These are phyloP conservation scores for Sceliomorpha sp. DNA, from an alignment of 2,888 invertebrate genomes.

Conservation along the genomic window DNA sequence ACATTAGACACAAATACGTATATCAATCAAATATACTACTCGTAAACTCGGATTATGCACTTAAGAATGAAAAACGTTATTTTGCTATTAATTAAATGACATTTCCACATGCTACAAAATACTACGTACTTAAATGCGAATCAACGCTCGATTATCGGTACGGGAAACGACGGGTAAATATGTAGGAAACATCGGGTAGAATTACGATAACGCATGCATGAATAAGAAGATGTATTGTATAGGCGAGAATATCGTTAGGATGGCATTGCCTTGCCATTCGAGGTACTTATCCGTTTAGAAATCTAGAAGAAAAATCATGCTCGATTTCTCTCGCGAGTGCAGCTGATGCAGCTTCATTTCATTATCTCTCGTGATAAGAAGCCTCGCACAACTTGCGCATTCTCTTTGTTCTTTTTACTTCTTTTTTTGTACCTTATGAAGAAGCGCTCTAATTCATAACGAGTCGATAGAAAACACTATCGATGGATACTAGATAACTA, in stretches of 20 bases:
- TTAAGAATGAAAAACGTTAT: background rate
- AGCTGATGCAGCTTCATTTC: slow-evolving; percentile 48
- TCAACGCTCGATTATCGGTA: slow-evolving; percentile 34
- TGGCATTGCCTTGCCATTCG: slow-evolving; percentile 55
- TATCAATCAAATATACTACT: slow-evolving; percentile 26
- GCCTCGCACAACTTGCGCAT: slow-evolving; percentile 27
- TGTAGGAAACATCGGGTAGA: slow-evolving; percentile 49
- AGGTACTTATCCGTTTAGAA: slow-evolving; percentile 58
- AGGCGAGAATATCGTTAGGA: slow-evolving; percentile 54
- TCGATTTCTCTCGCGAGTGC: slow-evolving; percentile 51
- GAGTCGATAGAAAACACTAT: slow-evolving; percentile 17
- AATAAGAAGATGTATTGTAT: slow-evolving; percentile 54
- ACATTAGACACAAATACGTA: slow-evolving; percentile 16
- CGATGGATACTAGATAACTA: too few species aligned
- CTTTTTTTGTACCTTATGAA: background rate
- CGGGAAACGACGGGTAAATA: slow-evolving; percentile 39
- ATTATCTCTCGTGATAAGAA: slow-evolving; percentile 50
- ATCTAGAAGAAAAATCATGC: slow-evolving; percentile 52
- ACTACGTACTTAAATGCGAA: too few species aligned
- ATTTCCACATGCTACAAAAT: too few species aligned
- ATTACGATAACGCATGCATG: slow-evolving; percentile 48
- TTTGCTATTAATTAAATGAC: slow-evolving; percentile 7
- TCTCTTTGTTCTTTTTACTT: slow-evolving; percentile 37
- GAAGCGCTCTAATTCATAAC: slow-evolving; percentile 13
- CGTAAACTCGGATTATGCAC: background rate